A percentile compares a stretch with the other conserved stretches of the same genome.
phyloP scores from a whole-genome alignment of 2,113 vertebrate species.

The Gracilinanus agilis region DNA sequence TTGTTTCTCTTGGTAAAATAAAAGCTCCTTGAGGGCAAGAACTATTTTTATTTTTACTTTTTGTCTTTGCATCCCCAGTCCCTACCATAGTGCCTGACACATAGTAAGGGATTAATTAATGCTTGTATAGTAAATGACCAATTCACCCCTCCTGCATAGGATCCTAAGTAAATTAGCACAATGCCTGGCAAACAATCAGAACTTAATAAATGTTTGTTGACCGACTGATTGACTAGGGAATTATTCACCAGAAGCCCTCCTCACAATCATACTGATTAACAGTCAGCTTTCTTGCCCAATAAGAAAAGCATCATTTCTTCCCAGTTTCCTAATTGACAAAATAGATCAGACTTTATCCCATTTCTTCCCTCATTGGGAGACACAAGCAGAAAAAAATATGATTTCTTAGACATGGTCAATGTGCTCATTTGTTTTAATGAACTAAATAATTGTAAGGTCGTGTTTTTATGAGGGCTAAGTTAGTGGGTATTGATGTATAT shows the following conservation, averaged over 20 bases:
- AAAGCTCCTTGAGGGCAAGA: too few relatives aligned
- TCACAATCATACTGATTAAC: neutral
- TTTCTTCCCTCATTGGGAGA: neutral
- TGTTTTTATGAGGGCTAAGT: neutral
- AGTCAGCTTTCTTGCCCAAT: neutral
- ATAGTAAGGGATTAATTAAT: too few relatives aligned
- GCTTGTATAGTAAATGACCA: too few relatives aligned
- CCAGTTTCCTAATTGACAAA: neutral
- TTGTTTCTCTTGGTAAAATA: too few relatives aligned
- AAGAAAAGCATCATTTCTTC: neutral
- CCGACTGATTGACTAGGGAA: neutral
- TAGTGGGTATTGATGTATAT: neutral
- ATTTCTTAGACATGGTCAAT: neutral
- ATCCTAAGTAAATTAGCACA: neutral
- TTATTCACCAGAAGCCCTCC: neutral
- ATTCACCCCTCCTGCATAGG: too few relatives aligned
- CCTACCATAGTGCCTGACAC: too few relatives aligned
- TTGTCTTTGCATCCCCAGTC: too few relatives aligned
- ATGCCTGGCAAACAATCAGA: neutral
- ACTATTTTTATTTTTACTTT: too few relatives aligned
- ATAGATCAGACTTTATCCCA: neutral
- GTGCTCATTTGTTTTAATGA: neutral
- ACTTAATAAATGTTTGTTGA: neutral
- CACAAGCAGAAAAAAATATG: neutral
- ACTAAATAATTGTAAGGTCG: neutral